These are phyloP conservation scores for Drosophila melanica DNA, from an alignment of 1,140 invertebrate species.

Conservation along the genomic window DNA sequence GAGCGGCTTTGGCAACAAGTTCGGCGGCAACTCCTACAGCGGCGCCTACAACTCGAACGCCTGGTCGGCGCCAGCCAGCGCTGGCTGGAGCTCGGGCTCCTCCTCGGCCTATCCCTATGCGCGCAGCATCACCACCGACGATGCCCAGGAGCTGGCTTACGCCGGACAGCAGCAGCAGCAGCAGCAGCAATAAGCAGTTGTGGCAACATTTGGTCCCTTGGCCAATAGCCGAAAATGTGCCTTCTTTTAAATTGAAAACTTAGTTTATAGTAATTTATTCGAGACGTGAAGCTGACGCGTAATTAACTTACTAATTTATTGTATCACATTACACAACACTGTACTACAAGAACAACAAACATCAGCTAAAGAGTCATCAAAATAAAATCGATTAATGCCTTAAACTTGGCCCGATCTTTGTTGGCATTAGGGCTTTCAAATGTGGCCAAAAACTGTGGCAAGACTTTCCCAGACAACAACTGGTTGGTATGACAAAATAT, in stretches of 20 bases:
- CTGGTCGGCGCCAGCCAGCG: slow-evolving; percentile 72
- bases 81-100: slow-evolving; percentile 84
- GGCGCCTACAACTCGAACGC: slow-evolving; percentile 76
- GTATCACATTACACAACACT: slow-evolving; percentile 35
- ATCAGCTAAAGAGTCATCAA: slow-evolving; percentile 55
- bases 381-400: slow-evolving; percentile 61
- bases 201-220: slow-evolving; percentile 3
- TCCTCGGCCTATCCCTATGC: slow-evolving; percentile 86
- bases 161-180: slow-evolving; percentile 49
- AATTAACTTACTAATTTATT: slow-evolving; percentile 77
- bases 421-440: neutral
- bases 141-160: slow-evolving; percentile 84
- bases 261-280: slow-evolving; percentile 77
- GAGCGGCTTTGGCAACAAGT: slow-evolving; percentile 84
- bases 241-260: slow-evolving; percentile 62
- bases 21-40: slow-evolving; percentile 59
- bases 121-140: slow-evolving; percentile 85
- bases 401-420: slow-evolving; percentile 14
- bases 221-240: slow-evolving; percentile 60
- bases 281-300: slow-evolving; percentile 56
- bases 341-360: slow-evolving; percentile 8
- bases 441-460: slow-evolving; percentile 37
- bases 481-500: slow-evolving; percentile 48
- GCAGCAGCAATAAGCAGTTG: slow-evolving; percentile 27
- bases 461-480: slow-evolving; percentile 63